Base-by-base conservation (phyloP, 2,888 invertebrate species). In the Spodoptera littoralis region DNA sequence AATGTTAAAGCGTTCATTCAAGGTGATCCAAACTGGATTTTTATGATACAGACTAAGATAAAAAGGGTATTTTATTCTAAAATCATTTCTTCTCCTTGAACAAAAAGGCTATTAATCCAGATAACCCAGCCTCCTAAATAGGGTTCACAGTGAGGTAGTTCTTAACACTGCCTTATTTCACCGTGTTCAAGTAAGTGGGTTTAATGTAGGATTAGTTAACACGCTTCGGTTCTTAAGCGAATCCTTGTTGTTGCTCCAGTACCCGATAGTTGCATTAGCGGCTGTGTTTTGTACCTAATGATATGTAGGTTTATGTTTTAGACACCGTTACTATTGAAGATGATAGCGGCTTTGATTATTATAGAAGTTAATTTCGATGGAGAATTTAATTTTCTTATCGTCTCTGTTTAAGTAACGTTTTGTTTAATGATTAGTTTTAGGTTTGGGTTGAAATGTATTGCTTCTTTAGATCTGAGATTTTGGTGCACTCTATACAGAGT, bases 201-300 rank as follows among this genome's bases (percentile, higher is more conserved):
- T 67, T 55, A 63, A 62, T 72, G 74, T 75, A 65, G 71, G 58
- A 63, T 76, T 76, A 70, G 80, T 77, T 61, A 77, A 81, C 82
- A 82, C 65, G 67, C 58, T 60, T 63, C 61, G 59, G 60, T 70
- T 50, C 50, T 61, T 53, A 60, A 50, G 36, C 43, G 71, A 68
- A 64, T 56, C 66, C 66, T 66, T 60, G 73, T 72, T 65, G 57
- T 55, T 43, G 1, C 65, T 62, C 54, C 52, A 76, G 80, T 80
- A 89, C 82, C 84, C 79, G 86, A 87, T 83, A 87, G 83, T 89
- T 84, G 87, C 90, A 90, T 90, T 90, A 90, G 85, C 80, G 83
- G 81, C 61, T 63, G 52, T 63, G 65, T 74, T 77, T 78, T 75
- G 80, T 85, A 69, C 64, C 77, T 76, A 80, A 79, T 80, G 73